Evolutionary conservation across 2,797 vertebrate genomes (phyloP).

Genomic region (Rhynchonycteris naso): DNA sequence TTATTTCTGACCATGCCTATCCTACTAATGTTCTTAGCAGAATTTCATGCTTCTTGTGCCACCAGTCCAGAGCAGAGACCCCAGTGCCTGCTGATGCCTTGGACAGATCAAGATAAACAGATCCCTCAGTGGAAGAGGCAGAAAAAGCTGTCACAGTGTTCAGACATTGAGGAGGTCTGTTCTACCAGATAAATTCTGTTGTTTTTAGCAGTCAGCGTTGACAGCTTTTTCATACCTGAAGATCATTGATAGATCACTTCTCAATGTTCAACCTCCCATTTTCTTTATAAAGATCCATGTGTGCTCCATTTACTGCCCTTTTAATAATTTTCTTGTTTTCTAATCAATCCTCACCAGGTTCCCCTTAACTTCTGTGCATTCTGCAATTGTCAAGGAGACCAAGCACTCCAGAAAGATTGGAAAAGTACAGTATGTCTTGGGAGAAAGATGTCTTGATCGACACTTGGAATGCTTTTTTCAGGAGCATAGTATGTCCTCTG

Average conservation of each 20-base stretch:
- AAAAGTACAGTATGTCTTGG: neutral
- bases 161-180: neutral
- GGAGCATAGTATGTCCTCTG: neutral
- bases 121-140: neutral
- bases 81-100: neutral
- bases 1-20: neutral
- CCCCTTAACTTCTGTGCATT: slow-evolving; percentile 35
- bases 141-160: neutral
- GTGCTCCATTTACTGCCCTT: neutral
- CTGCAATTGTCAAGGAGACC: neutral
- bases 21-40: neutral
- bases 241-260: neutral
- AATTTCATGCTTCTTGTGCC: neutral
- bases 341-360: neutral
- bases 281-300: slow-evolving; percentile 14
- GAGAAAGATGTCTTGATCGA: neutral
- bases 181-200: neutral
- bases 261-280: neutral
- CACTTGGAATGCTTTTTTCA: neutral
- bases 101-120: slow-evolving; percentile 11
- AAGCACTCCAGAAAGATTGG: neutral
- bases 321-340: slow-evolving; percentile 29
- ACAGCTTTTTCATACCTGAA: slow-evolving; percentile 32
- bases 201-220: neutral
- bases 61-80: neutral